phyloP scores from a whole-genome alignment of 2,797 vertebrate genomes.

The Enteromius viviparus region DNA sequence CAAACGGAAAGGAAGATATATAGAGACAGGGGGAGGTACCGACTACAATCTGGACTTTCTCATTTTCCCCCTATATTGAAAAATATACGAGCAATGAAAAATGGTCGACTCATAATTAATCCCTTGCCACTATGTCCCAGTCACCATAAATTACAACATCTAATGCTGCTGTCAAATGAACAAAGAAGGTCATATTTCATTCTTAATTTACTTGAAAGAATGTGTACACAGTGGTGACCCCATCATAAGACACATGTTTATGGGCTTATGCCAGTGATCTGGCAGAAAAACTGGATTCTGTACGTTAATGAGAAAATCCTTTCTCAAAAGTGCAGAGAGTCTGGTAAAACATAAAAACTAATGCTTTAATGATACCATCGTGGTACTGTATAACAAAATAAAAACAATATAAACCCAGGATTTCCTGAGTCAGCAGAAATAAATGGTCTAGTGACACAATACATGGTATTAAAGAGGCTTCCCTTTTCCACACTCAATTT shows the following conservation, averaged over 20 bases:
- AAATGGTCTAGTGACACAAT: background rate
- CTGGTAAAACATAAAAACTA: constrained; percentile 32
- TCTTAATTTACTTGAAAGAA: constrained; percentile 34
- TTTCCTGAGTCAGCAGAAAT: constrained; percentile 13
- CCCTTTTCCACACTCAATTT: constrained; percentile 21
- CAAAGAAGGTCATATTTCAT: constrained; percentile 28
- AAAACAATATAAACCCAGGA: constrained; percentile 1
- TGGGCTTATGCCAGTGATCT: background rate
- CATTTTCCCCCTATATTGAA: constrained; percentile 22
- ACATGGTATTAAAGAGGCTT: background rate
- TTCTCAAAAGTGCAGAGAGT: background rate
- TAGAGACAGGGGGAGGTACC: constrained; percentile 24
- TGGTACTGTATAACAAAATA: background rate
- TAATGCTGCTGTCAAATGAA: constrained; percentile 34
- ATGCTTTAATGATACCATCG: background rate
- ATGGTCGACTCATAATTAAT: constrained; percentile 33
- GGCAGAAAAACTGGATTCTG: constrained; percentile 5
- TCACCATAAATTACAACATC: constrained; percentile 28
- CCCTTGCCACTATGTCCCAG: constrained; percentile 14
- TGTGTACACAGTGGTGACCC: constrained; percentile 13
- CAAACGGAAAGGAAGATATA: constrained; percentile 52
- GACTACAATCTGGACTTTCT: constrained; percentile 30
- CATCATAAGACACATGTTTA: constrained; percentile 4
- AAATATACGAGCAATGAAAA: constrained; percentile 43
- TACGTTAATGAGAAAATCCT: background rate